These are phyloP conservation scores for Cichladusa arquata DNA, from an alignment of 2,113 vertebrate genomes.

Conservation along the genomic window DNA sequence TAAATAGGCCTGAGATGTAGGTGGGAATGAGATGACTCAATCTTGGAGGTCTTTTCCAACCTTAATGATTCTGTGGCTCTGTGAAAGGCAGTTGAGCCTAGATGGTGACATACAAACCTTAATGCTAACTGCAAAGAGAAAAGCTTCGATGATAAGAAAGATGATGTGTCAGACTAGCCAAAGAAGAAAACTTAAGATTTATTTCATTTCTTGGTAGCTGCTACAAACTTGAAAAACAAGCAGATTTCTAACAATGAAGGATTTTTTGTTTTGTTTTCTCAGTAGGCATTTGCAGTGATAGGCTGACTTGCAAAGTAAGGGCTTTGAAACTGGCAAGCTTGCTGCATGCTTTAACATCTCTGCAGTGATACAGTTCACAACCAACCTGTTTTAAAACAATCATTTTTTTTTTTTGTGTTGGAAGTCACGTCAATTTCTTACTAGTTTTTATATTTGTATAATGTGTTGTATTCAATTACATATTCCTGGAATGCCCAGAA, in stretches of 20 bases:
- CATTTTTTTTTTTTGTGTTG: background rate
- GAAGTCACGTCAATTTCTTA: background rate
- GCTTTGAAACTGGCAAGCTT: background rate
- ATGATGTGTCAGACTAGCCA: background rate
- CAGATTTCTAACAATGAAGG: background rate
- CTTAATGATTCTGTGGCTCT: background rate
- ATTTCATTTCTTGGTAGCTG: background rate
- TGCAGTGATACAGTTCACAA: constrained; percentile 1
- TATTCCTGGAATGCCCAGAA: background rate
- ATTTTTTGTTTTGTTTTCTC: background rate
- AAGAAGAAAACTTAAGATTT: background rate
- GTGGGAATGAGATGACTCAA: background rate
- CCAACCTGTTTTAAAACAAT: background rate
- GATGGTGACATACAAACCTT: background rate
- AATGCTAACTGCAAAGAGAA: background rate
- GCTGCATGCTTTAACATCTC: constrained; percentile 37
- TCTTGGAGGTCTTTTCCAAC: background rate
- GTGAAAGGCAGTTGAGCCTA: background rate
- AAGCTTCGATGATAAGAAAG: background rate
- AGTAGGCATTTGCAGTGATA: background rate
- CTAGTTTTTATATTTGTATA: background rate
- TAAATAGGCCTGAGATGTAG: background rate
- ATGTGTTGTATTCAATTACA: background rate
- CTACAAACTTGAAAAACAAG: background rate
- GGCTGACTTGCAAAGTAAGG: background rate